phyloP scores from a whole-genome alignment of 1,140 invertebrate species.

The Papilio helenus region DNA sequence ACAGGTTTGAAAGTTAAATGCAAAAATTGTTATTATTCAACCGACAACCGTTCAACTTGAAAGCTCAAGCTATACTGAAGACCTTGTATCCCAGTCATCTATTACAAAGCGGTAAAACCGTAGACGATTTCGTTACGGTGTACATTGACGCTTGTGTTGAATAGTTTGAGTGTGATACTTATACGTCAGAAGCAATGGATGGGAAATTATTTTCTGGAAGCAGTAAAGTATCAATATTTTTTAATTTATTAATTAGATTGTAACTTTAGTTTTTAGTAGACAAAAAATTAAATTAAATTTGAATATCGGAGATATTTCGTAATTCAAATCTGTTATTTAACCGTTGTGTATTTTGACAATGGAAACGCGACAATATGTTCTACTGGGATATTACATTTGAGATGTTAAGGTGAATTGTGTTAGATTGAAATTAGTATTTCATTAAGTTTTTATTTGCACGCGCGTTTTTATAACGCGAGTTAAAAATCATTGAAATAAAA shows the following conservation, averaged over 20 bases:
- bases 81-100: constrained; percentile 36
- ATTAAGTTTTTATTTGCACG: not conserved
- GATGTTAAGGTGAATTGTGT: not conserved
- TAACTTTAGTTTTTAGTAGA: not conserved
- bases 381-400: not conserved
- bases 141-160: not conserved
- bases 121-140: not conserved
- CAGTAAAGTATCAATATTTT: not conserved
- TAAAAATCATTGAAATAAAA: no score
- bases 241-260: no score
- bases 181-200: not conserved
- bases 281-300: no score
- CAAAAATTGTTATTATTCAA: constrained; percentile 53
- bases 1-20: constrained; percentile 60
- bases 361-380: not conserved
- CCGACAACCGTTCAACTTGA: constrained; percentile 56
- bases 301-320: not conserved
- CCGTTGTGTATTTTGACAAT: not conserved
- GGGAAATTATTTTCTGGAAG: not conserved
- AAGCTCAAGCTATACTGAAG: constrained; percentile 64
- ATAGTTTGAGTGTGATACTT: not conserved
- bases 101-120: not conserved
- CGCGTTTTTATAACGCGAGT: no score
- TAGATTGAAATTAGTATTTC: not conserved
- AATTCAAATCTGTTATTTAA: not conserved